Conservation (phyloP, 2,113 vertebrate species). For the Toxotes jaculatrix region DNA sequence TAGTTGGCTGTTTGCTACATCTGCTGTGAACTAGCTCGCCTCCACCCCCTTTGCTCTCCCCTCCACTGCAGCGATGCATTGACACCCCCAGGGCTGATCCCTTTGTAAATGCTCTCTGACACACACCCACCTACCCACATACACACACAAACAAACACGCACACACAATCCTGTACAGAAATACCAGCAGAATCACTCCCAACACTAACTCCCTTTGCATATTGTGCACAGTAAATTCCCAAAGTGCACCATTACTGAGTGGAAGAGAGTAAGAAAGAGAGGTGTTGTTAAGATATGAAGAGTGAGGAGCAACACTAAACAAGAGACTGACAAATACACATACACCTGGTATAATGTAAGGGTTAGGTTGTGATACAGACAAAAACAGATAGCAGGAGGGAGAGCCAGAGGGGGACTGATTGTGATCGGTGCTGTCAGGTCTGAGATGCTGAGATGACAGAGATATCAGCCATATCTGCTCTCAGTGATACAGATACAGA, state of each 20-base stretch:
- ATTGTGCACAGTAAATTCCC: conserved; percentile 55
- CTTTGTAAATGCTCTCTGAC: conserved; percentile 79
- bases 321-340: conserved; percentile 50
- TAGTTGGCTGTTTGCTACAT: conserved; percentile 65
- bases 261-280: conserved; percentile 53
- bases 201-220: conserved; percentile 60
- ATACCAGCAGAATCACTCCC: conserved; percentile 56
- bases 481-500: conserved; percentile 67
- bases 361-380: conserved; percentile 40
- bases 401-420: conserved; percentile 64
- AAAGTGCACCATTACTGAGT: conserved; percentile 67
- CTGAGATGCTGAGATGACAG: conserved; percentile 78
- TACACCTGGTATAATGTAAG: conserved; percentile 34
- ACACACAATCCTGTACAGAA: conserved; percentile 42
- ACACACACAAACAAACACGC: conserved; percentile 33
- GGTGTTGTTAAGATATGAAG: conserved; percentile 56
- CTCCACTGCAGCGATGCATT: conserved; percentile 67
- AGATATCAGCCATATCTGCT: conserved; percentile 72
- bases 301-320: conserved; percentile 47
- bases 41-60: conserved; percentile 64
- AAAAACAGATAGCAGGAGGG: conserved; percentile 54
- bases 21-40: conserved; percentile 72
- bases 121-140: conserved; percentile 63
- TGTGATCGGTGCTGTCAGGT: conserved; percentile 75
- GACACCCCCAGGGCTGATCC: conserved; percentile 72